Evolutionary conservation across 1,140 invertebrate species (phyloP), one percentile per base, ranked within the genome.

Genomic region (Zaprionus nigranus): DNA sequence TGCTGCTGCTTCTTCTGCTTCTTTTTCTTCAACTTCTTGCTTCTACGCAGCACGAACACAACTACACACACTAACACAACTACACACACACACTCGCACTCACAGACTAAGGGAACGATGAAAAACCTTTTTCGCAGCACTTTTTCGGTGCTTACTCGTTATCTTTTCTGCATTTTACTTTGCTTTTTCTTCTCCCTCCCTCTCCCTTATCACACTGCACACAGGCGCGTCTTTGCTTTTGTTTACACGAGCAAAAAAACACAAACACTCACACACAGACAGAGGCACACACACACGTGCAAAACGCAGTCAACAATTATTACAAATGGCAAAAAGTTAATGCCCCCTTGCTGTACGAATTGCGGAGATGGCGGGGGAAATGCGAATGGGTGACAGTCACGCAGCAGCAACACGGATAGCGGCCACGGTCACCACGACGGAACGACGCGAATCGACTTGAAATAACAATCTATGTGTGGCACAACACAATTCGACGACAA

Each of bases 231-330:
- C 9, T 13, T 46, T n/a, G 46, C 20, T 24, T 13, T 51, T 51
- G 46, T 51, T 51, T 51, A 51, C 46, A 51, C 46, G 20, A 22
- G 20, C 17, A 13, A 24, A 24, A 49, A 51, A 22, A 51, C 46
- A 51, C 46, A 22, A 9, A 20, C 46, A 49, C 46, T 17, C 46
- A 49, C 46, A 12, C 20, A 3, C 20, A 46, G 6, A 17, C 43
- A 9, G 6, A 7, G 5, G 9, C 17, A 22, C 9, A 51, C 40
- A 3, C 17, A 22, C 9, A 51, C 40, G 22, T n/a, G 22, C 20
- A 51, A 51, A 51, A 51, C 20, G 46, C 46, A 51, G 46, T 51
- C 17, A 51, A 24, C 46, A 51, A 51, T 51, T 24, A 51, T 22
- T 11, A 22, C 17, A 51, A 51, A 51, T 24, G 46, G 20, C 20